Base-by-base conservation (phyloP, 2,113 vertebrate species). In the Ictalurus punctatus region DNA sequence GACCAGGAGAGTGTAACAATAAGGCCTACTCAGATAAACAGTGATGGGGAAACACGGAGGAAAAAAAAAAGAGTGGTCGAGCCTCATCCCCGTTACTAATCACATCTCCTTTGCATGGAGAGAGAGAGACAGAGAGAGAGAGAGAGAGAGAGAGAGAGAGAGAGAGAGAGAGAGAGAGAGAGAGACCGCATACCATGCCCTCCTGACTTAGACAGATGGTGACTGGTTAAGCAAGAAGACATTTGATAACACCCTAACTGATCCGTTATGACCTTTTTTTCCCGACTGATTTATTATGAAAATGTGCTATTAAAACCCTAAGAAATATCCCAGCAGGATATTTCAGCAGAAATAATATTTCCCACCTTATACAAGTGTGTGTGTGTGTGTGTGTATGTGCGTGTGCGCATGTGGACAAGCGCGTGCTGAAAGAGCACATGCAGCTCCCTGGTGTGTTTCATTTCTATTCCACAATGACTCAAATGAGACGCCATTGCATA, bases 11-110 rank as follows among this genome's bases (percentile, higher is more conserved):
- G 86, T 44, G 83, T 37, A 82, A 81, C 52, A 81, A 23, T 84
- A 89, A 80, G 84, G 90, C 88, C 30, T 23, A 69, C 65, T 86
- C n/a, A 79, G 88, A 89, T 80, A 90, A 54, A 89, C 2, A 89
- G 71, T 69, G 56, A 83, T 34, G 7, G 19, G 27, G 78, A 54
- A n/a, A 14, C 27, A 80, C 12, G 9, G 27, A 17, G 14, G 0
- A 80, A 54, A 76, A 40, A 25, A 2, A 54, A 80, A 54, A 76
- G 23, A 13, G 3, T 30, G 78, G 14, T 48, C 10, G 4, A 48
- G 10, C 44, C 23, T 27, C 14, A 1, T 14, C 23, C 23, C 23
- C 6, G 12, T 54, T 30, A 56, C 48, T 48, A 78, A 25, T 52
- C 76, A 27, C 44, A 78, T 52, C 40, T 52, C 21, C 3, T 44